These are phyloP conservation scores for Arrhopalites spinosus DNA, from an alignment of 2,888 invertebrate species.

Conservation along the genomic window DNA sequence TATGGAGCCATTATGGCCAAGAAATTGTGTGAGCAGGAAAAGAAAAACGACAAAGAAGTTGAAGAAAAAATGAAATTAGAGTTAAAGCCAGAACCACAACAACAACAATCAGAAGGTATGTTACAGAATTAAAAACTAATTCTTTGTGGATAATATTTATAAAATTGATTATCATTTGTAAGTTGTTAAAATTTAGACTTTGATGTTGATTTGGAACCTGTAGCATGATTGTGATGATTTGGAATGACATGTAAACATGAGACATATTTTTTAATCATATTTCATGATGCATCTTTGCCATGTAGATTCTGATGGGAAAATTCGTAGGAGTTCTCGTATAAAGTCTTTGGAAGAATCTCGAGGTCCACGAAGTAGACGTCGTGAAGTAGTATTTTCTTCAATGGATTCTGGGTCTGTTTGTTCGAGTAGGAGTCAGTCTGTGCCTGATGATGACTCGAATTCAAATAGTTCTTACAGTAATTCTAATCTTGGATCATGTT, in stretches of 20 bases:
- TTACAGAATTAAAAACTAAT: no score
- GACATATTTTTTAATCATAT: not conserved
- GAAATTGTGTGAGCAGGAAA: slow-evolving; percentile 17
- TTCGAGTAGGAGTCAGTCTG: slow-evolving; percentile 43
- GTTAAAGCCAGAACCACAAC: no score
- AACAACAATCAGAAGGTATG: not conserved
- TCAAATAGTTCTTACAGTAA: slow-evolving; percentile 37
- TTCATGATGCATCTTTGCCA: not conserved
- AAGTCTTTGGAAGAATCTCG: slow-evolving; percentile 51
- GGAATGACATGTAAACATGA: not conserved
- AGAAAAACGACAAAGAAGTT: slow-evolving; percentile 15
- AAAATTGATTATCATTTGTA: not conserved
- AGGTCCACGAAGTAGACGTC: slow-evolving; percentile 42
- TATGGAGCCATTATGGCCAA: slow-evolving; percentile 30
- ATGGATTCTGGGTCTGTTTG: slow-evolving; percentile 25
- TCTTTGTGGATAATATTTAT: not conserved
- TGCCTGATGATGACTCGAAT: slow-evolving; percentile 50
- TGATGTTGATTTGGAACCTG: not conserved
- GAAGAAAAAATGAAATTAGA: not conserved
- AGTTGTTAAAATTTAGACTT: not conserved
- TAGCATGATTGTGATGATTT: not conserved
- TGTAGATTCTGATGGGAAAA: slow-evolving; percentile 47
- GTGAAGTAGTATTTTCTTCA: slow-evolving; percentile 51
- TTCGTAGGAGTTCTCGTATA: slow-evolving; percentile 53
- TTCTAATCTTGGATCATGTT: slow-evolving; percentile 22